Percentiles rank a stretch among this genome's conserved stretches.
These are phyloP conservation scores for Phaethon lepturus DNA, from an alignment of 2,113 vertebrate species.

Conservation along the genomic window DNA sequence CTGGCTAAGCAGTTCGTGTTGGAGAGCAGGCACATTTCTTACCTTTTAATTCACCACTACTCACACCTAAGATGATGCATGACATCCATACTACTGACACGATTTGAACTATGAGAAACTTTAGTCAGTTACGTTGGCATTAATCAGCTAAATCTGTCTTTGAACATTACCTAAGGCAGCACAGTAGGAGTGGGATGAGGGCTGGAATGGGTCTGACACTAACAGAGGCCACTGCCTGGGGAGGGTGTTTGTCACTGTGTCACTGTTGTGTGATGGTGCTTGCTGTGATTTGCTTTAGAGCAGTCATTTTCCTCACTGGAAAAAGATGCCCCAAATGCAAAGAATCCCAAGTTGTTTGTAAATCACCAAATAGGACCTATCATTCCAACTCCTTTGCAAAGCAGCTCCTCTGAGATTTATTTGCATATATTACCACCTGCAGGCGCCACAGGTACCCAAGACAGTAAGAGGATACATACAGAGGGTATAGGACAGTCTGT, in stretches of 20 bases:
- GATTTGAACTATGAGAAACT: not conserved
- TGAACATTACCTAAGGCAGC: not conserved
- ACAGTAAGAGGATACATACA: not conserved
- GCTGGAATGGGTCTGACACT: not conserved
- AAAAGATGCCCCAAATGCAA: not conserved
- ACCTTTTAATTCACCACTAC: not conserved
- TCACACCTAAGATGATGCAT: not conserved
- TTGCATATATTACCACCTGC: not conserved
- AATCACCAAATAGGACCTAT: not conserved
- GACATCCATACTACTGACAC: not conserved
- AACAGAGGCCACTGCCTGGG: not conserved
- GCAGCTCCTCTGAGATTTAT: not conserved
- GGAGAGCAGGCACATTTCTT: not conserved
- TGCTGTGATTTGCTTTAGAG: not conserved
- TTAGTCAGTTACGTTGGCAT: not conserved
- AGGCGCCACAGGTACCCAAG: not conserved
- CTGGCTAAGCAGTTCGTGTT: not conserved
- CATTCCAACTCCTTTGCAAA: not conserved
- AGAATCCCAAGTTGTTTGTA: not conserved
- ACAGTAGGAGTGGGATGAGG: not conserved
- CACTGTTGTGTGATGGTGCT: fast-evolving
- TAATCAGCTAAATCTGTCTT: not conserved
- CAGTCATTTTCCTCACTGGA: not conserved
- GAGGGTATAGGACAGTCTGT: not conserved
- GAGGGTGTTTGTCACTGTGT: not conserved